These are phyloP conservation scores for Percopsis transmontana DNA, from an alignment of 2,113 vertebrate species.

Conservation along the genomic window DNA sequence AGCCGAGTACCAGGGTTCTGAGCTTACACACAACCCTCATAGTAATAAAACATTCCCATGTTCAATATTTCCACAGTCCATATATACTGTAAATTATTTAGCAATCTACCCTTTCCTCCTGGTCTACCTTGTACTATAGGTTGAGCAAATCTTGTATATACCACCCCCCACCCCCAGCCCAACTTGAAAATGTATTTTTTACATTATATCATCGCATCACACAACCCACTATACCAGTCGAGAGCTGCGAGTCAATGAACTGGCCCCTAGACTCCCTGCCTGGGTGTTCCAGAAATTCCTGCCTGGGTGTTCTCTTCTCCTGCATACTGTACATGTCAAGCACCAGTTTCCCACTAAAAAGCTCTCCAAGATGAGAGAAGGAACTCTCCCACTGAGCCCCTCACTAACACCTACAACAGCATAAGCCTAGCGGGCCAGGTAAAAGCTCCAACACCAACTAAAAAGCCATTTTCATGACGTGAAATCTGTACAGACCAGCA, in stretches of 20 bases:
- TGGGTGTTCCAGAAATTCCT: neutral
- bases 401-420: slow-evolving; percentile 31
- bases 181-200: slow-evolving; percentile 13
- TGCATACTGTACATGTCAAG: slow-evolving; percentile 27
- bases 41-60: slow-evolving; percentile 18
- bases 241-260: slow-evolving; percentile 13
- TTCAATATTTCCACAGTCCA: slow-evolving; percentile 11
- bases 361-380: slow-evolving; percentile 37
- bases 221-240: neutral
- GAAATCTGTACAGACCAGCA: slow-evolving; percentile 53
- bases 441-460: slow-evolving; percentile 56
- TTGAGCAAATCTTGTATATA: slow-evolving; percentile 15
- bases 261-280: neutral
- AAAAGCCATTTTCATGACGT: slow-evolving; percentile 61
- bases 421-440: slow-evolving; percentile 38
- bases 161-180: neutral
- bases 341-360: slow-evolving; percentile 46
- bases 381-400: slow-evolving; percentile 31
- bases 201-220: slow-evolving; percentile 12
- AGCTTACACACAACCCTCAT: slow-evolving; percentile 19
- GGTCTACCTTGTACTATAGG: slow-evolving; percentile 18
- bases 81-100: slow-evolving; percentile 38
- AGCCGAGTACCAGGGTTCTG: slow-evolving; percentile 27
- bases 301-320: slow-evolving; percentile 4
- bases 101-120: slow-evolving; percentile 12